Evolutionary conservation across 2,113 vertebrate genomes (phyloP).

Genomic region (Alces alces): DNA sequence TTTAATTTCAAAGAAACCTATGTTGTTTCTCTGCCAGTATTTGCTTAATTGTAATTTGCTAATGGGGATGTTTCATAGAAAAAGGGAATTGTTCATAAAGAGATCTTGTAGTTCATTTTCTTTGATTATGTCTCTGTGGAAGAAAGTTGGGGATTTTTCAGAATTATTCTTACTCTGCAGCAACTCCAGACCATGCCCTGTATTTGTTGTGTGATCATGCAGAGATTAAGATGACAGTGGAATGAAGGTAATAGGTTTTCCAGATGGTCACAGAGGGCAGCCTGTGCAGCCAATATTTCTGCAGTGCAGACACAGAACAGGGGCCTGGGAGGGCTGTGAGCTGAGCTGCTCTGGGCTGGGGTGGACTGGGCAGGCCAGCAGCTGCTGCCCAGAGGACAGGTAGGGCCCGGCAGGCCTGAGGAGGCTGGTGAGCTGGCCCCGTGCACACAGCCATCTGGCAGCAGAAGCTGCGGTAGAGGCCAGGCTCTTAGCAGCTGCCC

Average conservation of each 20-base stretch:
- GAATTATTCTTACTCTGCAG: neutral
- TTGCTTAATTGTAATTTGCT: neutral
- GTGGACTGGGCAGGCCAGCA: neutral
- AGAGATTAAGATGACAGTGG: neutral
- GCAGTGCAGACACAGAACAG: neutral
- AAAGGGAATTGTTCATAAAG: neutral
- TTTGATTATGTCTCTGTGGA: neutral
- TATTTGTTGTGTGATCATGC: neutral
- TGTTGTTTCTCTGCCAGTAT: neutral
- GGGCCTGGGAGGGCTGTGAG: neutral
- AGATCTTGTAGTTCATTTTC: neutral
- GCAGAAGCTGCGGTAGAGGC: neutral
- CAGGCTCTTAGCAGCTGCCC: neutral
- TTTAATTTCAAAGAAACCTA: slow-evolving; percentile 57
- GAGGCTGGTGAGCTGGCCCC: neutral
- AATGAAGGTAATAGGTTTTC: neutral
- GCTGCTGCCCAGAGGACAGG: neutral
- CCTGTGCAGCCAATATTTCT: neutral
- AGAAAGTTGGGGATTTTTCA: neutral
- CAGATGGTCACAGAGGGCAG: neutral
- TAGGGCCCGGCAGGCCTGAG: neutral
- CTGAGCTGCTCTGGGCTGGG: neutral
- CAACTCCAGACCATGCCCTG: neutral
- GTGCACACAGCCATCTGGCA: neutral
- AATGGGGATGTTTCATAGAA: slow-evolving; percentile 18